Evolutionary conservation across 2,797 vertebrate genomes (phyloP), one percentile per base, ranked within the genome.

Genomic region (Sebastes nivosus): DNA sequence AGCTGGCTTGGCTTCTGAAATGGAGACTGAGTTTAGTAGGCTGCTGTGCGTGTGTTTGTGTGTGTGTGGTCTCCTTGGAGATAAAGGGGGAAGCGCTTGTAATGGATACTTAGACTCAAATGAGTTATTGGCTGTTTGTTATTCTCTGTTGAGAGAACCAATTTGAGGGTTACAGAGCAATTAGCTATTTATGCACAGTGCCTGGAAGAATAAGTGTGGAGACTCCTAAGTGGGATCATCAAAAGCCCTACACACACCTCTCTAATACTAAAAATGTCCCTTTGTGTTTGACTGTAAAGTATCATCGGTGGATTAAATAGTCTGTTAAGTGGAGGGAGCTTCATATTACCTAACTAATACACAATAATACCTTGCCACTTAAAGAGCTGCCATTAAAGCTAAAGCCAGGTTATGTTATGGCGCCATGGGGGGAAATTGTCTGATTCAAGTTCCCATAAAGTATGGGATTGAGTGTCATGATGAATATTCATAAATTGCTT

Each of bases 401-500:
- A 83, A 67, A 84, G 82, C 61, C 83, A 83, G 87, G 88, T 88
- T 80, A 87, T 79, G 84, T 85, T 88, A 87, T 85, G 87, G 83
- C 83, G 69, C 87, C 88, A 74, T 70, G 36, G 79, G 81, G 87
- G 81, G 81, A 80, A 66, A 81, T 77, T 57, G 85, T 79, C 69
- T 73, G 73, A 90, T 79, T 85, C 59, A 72, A 81, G 67, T 89
- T 90, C 72, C 86, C 63, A 86, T 90, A 83, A 90, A 91, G 84
- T 83, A 88, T 90, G 58, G 60, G 83, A 81, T 67, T 50, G 80
- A 87, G 88, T 86, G 86, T 90, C 89, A 89, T 38, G 71, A 91
- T 92, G 92, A 91, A 94, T 93, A 94, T 93, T 93, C 92, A 93
- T 93, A 91, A 88, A 88, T 84, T 65, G 70, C 77, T 90, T 92